Percentiles rank a stretch among this genome's conserved stretches.
phyloP scores from a whole-genome alignment of 2,888 invertebrate species.

The Brenthis daphne region DNA sequence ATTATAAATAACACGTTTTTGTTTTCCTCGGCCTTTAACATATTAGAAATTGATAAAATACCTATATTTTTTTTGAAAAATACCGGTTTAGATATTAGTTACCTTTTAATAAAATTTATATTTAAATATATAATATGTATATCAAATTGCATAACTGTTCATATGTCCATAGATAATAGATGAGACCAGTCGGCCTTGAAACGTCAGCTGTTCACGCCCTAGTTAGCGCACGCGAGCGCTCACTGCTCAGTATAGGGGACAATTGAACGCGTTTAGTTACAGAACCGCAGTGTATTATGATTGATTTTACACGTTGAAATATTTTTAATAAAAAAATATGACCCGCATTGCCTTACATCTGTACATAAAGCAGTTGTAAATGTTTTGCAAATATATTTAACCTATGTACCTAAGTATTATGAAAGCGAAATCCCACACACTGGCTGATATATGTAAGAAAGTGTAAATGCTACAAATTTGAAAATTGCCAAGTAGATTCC shows the following conservation, averaged over 20 bases:
- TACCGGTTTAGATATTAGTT: not conserved
- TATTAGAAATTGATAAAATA: not conserved
- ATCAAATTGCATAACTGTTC: constrained; percentile 16
- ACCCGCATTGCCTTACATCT: too few relatives aligned
- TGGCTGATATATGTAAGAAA: too few relatives aligned
- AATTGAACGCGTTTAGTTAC: constrained; percentile 9
- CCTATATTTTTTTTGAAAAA: not conserved
- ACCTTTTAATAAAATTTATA: not conserved
- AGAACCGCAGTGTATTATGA: not conserved
- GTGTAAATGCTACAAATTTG: too few relatives aligned
- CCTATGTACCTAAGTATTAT: too few relatives aligned
- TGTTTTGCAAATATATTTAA: too few relatives aligned
- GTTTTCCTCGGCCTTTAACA: too few relatives aligned
- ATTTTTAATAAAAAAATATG: too few relatives aligned
- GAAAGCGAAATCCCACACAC: too few relatives aligned
- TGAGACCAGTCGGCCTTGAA: constrained; percentile 33
- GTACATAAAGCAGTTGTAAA: too few relatives aligned
- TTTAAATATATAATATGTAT: not conserved
- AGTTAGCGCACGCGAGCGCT: constrained; percentile 34
- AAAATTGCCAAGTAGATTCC: too few relatives aligned
- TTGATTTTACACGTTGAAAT: too few relatives aligned
- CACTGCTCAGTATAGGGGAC: constrained; percentile 10
- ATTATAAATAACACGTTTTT: too few relatives aligned
- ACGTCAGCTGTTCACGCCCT: constrained; percentile 33
- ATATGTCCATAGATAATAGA: constrained; percentile 20